Evolutionary conservation across 2,888 invertebrate genomes (phyloP).

Genomic region (Pollenia griseotomentosa): DNA sequence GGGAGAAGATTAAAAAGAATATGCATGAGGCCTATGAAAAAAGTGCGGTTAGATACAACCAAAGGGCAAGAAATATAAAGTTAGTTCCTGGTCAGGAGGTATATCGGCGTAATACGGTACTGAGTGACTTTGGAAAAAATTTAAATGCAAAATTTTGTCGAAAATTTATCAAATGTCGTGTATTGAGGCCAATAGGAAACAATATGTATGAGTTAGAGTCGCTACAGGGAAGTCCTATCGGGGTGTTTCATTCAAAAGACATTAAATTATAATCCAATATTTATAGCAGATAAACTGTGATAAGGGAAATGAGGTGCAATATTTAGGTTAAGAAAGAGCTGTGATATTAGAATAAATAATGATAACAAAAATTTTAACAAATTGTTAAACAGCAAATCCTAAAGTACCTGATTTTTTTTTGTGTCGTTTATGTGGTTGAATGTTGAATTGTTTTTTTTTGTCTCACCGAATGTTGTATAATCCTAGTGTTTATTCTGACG

Average conservation of each 20-base stretch:
- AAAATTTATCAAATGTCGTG: background rate
- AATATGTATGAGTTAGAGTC: background rate
- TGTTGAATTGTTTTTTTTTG: background rate
- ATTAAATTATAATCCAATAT: slow-evolving; percentile 4
- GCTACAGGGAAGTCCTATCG: background rate
- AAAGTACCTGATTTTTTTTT: background rate
- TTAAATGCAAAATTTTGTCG: background rate
- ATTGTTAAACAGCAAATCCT: background rate
- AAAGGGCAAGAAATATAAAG: slow-evolving; percentile 2
- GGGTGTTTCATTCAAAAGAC: background rate
- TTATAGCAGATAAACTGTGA: background rate
- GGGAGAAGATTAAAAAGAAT: background rate
- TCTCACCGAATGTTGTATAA: background rate
- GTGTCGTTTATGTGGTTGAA: background rate
- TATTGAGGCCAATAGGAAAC: background rate
- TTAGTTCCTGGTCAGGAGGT: background rate
- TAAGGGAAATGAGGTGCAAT: background rate
- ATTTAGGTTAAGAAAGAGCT: background rate
- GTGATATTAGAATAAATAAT: background rate
- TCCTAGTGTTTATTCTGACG: background rate
- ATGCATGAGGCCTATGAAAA: background rate
- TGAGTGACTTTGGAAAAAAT: background rate
- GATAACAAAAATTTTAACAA: background rate
- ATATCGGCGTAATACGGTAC: background rate
- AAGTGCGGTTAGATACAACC: background rate